Conservation (phyloP, 2,888 invertebrate genomes). For the Myathropa florea region DNA sequence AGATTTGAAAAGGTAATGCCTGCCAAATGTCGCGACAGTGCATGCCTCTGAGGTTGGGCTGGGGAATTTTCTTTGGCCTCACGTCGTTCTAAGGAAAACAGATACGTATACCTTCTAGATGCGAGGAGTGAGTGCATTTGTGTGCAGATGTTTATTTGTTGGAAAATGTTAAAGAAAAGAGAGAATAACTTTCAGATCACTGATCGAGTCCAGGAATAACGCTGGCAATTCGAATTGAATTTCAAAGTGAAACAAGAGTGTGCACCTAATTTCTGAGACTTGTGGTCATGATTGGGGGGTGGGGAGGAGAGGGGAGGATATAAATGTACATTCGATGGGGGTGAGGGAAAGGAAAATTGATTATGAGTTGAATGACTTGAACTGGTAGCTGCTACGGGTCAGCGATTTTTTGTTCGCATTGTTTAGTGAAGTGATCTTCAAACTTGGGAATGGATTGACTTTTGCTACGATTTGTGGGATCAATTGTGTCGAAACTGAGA, state of each 20-base stretch:
- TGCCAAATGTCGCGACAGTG: constrained; percentile 66
- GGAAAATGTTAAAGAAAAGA: neutral
- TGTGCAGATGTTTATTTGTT: constrained; percentile 13
- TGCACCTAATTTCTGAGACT: constrained; percentile 23
- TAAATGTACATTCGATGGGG: too few relatives aligned
- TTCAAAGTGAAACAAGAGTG: constrained; percentile 20
- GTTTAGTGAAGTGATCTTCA: neutral
- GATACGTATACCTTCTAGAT: constrained; percentile 29
- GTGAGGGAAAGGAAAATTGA: neutral
- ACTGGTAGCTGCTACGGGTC: neutral
- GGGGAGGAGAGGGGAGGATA: neutral
- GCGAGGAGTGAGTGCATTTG: constrained; percentile 1
- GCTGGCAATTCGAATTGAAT: constrained; percentile 8
- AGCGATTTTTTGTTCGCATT: neutral
- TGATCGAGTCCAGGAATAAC: constrained; percentile 31
- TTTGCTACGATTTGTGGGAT: neutral
- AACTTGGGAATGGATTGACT: neutral
- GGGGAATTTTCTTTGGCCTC: constrained; percentile 69
- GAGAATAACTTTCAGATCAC: constrained; percentile 49
- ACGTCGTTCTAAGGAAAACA: constrained; percentile 61
- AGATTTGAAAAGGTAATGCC: constrained; percentile 52
- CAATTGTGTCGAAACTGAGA: neutral
- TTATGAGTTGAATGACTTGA: neutral
- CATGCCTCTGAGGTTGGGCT: constrained; percentile 57
- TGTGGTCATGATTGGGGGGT: neutral